Conservation (phyloP, 2,888 invertebrate species). For the Mallateleia sp. region DNA sequence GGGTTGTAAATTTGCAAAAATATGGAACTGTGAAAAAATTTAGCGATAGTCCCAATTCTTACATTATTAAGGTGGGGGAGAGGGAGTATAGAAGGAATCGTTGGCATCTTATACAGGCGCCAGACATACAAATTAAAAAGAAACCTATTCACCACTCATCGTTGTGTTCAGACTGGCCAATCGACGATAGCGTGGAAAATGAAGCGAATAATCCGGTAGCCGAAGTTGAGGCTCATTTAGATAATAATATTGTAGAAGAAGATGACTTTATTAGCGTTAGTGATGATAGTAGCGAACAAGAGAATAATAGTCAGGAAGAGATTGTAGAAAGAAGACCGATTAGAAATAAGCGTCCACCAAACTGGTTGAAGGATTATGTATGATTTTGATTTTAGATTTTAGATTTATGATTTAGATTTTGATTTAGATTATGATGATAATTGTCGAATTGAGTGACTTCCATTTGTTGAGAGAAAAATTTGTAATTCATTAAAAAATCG, state of each 20-base stretch:
- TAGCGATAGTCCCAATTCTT: background rate
- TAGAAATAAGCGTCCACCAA: background rate
- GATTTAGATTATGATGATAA: too few relatives aligned
- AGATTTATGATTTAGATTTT: too few relatives aligned
- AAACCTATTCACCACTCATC: background rate
- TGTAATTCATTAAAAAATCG: too few relatives aligned
- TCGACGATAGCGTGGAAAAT: background rate
- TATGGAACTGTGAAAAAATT: background rate
- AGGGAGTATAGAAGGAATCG: background rate
- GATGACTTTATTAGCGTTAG: background rate
- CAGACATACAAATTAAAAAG: background rate
- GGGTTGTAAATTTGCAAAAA: conserved; percentile 76
- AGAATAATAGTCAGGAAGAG: background rate
- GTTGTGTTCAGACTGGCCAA: background rate
- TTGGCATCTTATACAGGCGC: too few relatives aligned
- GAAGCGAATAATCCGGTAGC: background rate
- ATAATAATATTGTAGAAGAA: background rate
- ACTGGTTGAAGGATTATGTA: background rate
- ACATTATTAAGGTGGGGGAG: background rate
- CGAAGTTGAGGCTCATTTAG: background rate
- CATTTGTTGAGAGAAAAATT: too few relatives aligned
- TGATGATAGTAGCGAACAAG: background rate
- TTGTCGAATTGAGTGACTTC: background rate
- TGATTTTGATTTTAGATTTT: too few relatives aligned
- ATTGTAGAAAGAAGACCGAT: background rate